A percentile compares a stretch with the other conserved stretches of the same genome.
phyloP scores from a whole-genome alignment of 2,113 vertebrate genomes.

The Ochotona princeps region DNA sequence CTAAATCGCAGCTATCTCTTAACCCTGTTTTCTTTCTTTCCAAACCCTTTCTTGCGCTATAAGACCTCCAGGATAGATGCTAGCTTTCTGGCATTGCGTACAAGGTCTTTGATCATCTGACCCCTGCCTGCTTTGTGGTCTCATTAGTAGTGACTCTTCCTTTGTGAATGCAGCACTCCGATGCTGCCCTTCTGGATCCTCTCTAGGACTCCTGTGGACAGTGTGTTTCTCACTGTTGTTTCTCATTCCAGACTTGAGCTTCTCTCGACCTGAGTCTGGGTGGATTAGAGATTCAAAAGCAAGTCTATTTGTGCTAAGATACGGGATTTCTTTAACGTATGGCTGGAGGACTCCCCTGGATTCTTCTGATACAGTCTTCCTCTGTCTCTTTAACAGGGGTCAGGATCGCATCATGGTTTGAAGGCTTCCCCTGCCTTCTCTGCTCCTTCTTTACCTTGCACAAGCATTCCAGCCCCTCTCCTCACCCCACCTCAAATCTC shows the following conservation, averaged over 20 bases:
- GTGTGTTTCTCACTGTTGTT: background rate
- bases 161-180: background rate
- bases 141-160: background rate
- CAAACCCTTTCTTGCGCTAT: background rate
- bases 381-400: background rate
- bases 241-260: background rate
- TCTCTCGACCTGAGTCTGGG: background rate
- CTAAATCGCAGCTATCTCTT: background rate
- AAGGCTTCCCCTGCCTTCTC: background rate
- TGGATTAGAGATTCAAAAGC: background rate
- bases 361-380: background rate
- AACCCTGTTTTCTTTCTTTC: background rate
- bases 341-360: background rate
- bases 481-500: background rate
- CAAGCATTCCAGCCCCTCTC: background rate
- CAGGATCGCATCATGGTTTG: background rate
- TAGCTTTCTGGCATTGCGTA: background rate
- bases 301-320: background rate
- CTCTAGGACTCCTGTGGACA: background rate
- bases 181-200: background rate
- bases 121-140: background rate
- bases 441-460: background rate
- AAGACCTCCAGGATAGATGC: background rate
- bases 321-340: background rate
- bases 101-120: background rate